These are phyloP conservation scores for Rhorus exstirpatorius DNA, from an alignment of 2,888 invertebrate species.

Conservation along the genomic window DNA sequence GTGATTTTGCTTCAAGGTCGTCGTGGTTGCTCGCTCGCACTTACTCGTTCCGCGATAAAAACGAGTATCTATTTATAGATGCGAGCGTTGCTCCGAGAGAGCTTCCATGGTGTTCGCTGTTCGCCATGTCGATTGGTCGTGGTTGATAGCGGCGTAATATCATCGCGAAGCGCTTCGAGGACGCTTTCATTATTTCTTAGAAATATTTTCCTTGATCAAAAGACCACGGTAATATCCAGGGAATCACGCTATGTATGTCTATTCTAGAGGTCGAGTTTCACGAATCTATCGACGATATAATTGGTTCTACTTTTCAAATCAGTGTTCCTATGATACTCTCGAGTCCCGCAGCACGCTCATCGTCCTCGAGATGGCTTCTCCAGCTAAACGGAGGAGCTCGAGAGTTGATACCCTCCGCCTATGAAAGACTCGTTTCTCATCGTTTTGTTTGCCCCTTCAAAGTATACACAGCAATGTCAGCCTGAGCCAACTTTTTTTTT, in stretches of 20 bases:
- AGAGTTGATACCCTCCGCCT: slow-evolving; percentile 14
- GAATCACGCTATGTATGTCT: slow-evolving; percentile 39
- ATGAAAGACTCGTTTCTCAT: slow-evolving; percentile 27
- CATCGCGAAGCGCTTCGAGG: slow-evolving; percentile 32
- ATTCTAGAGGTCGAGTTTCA: slow-evolving; percentile 12
- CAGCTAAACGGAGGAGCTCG: slow-evolving; percentile 14
- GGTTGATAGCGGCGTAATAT: slow-evolving; percentile 15
- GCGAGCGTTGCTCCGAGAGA: slow-evolving; percentile 52
- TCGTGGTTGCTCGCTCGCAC: slow-evolving; percentile 46
- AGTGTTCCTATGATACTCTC: background rate
- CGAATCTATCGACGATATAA: slow-evolving; percentile 46
- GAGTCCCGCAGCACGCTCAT: slow-evolving; percentile 17
- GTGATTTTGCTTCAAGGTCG: slow-evolving; percentile 67
- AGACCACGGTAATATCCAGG: slow-evolving; percentile 38
- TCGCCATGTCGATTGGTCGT: slow-evolving; percentile 36
- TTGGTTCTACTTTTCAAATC: slow-evolving; percentile 52
- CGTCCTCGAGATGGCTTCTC: slow-evolving; percentile 25
- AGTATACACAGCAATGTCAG: slow-evolving; percentile 23
- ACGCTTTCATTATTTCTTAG: slow-evolving; percentile 26
- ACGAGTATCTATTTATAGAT: slow-evolving; percentile 70
- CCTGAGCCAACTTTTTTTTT: slow-evolving; percentile 9
- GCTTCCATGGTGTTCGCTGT: slow-evolving; percentile 40
- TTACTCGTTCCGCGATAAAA: slow-evolving; percentile 6
- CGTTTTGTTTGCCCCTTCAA: background rate
- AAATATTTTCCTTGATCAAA: slow-evolving; percentile 28